Evolutionary conservation across 1,140 invertebrate species (phyloP).

Genomic region (Cherax quadricarinatus): DNA sequence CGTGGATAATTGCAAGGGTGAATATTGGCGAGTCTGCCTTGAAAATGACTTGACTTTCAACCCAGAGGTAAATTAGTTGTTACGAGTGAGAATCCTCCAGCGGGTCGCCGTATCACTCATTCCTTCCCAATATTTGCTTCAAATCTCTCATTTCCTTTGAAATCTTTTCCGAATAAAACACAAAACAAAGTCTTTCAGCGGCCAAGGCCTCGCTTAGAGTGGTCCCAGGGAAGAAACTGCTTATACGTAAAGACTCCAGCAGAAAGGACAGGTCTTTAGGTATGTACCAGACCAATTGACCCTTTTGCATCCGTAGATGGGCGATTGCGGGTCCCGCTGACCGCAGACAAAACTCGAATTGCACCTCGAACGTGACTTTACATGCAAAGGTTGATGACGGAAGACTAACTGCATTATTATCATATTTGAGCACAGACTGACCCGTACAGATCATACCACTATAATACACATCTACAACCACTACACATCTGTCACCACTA

Average conservation of each 20-base stretch:
- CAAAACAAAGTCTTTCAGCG: no score
- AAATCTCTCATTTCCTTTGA: not conserved
- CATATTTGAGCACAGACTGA: no score
- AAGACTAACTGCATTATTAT: not conserved
- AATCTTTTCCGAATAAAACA: not conserved
- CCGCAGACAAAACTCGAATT: not conserved
- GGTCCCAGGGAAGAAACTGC: no score
- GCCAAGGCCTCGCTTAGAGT: no score
- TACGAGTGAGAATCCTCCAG: constrained; percentile 34
- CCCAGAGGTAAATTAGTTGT: constrained; percentile 43
- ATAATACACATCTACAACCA: no score
- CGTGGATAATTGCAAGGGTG: constrained; percentile 52
- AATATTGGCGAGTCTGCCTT: constrained; percentile 54
- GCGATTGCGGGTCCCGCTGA: not conserved
- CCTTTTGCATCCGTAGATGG: not conserved
- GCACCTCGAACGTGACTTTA: not conserved
- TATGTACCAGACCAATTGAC: not conserved
- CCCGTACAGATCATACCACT: no score
- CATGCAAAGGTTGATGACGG: not conserved
- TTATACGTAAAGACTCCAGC: no score
- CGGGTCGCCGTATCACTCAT: not conserved
- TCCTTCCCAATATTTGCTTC: not conserved
- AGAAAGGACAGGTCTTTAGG: not conserved
- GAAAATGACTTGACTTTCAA: constrained; percentile 59
- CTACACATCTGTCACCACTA: no score